Conservation (phyloP, 2,888 invertebrate species). For the Tridacna gigas region DNA sequence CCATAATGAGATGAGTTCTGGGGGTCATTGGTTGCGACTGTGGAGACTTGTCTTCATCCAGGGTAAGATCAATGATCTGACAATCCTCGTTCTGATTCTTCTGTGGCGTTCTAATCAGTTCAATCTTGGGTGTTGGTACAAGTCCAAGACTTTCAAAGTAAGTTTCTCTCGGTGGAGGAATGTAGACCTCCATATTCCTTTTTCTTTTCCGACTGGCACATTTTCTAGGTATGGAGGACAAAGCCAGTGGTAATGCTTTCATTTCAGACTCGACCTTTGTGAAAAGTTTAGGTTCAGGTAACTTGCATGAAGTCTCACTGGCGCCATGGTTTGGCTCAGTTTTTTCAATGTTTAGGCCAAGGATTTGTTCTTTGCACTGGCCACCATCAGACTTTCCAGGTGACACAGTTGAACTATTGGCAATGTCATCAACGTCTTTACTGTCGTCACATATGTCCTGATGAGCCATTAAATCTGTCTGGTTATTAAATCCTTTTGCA, state of each 20-base stretch:
- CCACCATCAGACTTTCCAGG: not conserved
- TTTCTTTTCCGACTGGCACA: slow-evolving; percentile 31
- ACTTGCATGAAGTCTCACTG: not conserved
- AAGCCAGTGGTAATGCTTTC: slow-evolving; percentile 56
- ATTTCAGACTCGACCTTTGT: slow-evolving; percentile 54
- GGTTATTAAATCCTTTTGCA: slow-evolving; percentile 61
- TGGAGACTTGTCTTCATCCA: slow-evolving; percentile 75
- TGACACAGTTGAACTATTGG: not conserved
- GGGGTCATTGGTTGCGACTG: slow-evolving; percentile 58
- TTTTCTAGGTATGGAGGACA: slow-evolving; percentile 38
- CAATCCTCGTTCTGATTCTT: slow-evolving; percentile 66
- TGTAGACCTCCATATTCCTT: slow-evolving; percentile 50
- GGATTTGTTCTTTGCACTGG: not conserved
- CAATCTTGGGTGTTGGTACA: slow-evolving; percentile 52
- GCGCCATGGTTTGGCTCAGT: not conserved
- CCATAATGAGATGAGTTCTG: slow-evolving; percentile 70
- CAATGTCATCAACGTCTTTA: not conserved
- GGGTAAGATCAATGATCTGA: slow-evolving; percentile 68
- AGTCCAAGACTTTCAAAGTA: slow-evolving; percentile 63
- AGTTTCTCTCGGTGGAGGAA: slow-evolving; percentile 54
- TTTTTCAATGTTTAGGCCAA: not conserved
- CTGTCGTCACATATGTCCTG: slow-evolving; percentile 56
- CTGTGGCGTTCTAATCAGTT: slow-evolving; percentile 58
- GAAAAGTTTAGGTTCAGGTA: slow-evolving; percentile 49
- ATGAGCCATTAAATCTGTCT: slow-evolving; percentile 54